Conservation (phyloP, 64 coral and sea anemone species). For the Dendrophyllia cribrosa region DNA sequence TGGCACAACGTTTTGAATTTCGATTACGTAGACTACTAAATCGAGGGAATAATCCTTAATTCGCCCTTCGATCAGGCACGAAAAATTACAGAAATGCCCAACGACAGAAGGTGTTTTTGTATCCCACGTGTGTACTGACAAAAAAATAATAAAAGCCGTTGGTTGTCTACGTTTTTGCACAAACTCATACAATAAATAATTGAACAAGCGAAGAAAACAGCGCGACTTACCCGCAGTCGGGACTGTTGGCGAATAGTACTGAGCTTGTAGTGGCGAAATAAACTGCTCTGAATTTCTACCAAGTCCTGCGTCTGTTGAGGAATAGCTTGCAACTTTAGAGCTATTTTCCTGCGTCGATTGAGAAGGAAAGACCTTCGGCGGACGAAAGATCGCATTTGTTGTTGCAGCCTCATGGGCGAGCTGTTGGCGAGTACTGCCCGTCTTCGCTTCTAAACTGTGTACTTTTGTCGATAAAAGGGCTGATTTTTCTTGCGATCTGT, state of each 20-base stretch:
- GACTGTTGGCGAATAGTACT: constrained; percentile 34
- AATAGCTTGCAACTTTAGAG: background rate
- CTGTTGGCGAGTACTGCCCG: constrained; percentile 18
- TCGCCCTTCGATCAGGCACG: constrained; percentile 28
- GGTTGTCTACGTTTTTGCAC: constrained; percentile 29
- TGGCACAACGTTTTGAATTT: background rate
- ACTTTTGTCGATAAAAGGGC: constrained; percentile 54
- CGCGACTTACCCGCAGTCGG: constrained; percentile 38
- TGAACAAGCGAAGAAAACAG: constrained; percentile 47
- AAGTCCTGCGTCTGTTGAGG: background rate
- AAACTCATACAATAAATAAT: constrained; percentile 48
- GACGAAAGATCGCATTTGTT: constrained; percentile 48
- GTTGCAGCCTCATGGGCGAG: constrained; percentile 50
- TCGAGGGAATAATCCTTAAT: background rate
- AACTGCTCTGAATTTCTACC: constrained; percentile 41
- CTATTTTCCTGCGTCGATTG: constrained; percentile 23
- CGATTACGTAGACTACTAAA: constrained; percentile 26
- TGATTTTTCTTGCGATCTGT: constrained; percentile 50
- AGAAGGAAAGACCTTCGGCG: constrained; percentile 10
- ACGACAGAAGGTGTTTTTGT: background rate
- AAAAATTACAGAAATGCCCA: background rate
- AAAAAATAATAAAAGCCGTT: constrained; percentile 23
- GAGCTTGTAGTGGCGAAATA: constrained; percentile 31
- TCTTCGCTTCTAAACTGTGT: constrained; percentile 44
- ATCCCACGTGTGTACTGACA: background rate